These are phyloP conservation scores for Macrobrachium rosenbergii DNA, from an alignment of 1,140 invertebrate genomes.

Conservation along the genomic window DNA sequence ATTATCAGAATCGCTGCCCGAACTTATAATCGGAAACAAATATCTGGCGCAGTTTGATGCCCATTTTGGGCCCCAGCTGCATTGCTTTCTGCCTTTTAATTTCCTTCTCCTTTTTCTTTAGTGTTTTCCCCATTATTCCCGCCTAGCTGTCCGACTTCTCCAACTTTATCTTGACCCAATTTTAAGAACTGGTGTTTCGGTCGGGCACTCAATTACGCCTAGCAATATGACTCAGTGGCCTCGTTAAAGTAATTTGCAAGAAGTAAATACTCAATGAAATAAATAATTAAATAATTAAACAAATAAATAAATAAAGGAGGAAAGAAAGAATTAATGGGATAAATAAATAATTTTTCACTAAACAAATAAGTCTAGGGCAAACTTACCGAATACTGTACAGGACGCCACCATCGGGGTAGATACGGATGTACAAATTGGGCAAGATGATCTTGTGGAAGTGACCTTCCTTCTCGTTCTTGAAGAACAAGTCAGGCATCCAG, in stretches of 20 bases:
- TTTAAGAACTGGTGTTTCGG: too few species aligned
- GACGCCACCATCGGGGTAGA: conserved; percentile 94
- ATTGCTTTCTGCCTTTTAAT: too few species aligned
- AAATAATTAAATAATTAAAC: not conserved
- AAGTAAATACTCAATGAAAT: not conserved
- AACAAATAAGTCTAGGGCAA: not conserved
- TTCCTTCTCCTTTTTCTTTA: too few species aligned
- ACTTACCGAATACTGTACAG: conserved; percentile 93
- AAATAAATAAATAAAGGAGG: not conserved
- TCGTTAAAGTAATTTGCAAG: too few species aligned
- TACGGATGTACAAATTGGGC: conserved; percentile 96
- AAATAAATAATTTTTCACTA: not conserved
- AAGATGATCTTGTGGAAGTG: conserved; percentile 98
- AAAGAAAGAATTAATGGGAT: too few species aligned
- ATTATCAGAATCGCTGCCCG: too few species aligned
- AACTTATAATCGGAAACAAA: too few species aligned
- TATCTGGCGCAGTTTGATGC: not conserved
- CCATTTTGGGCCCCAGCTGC: too few species aligned
- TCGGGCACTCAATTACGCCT: too few species aligned
- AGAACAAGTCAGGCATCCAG: conserved; percentile 98
- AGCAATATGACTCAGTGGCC: too few species aligned
- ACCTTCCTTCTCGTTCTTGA: conserved; percentile 94
- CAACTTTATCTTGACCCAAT: not conserved
- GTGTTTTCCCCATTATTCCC: too few species aligned
- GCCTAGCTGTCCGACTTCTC: not conserved